Base-by-base conservation (phyloP, 2,888 invertebrate species). In the Xestia ashworthii region DNA sequence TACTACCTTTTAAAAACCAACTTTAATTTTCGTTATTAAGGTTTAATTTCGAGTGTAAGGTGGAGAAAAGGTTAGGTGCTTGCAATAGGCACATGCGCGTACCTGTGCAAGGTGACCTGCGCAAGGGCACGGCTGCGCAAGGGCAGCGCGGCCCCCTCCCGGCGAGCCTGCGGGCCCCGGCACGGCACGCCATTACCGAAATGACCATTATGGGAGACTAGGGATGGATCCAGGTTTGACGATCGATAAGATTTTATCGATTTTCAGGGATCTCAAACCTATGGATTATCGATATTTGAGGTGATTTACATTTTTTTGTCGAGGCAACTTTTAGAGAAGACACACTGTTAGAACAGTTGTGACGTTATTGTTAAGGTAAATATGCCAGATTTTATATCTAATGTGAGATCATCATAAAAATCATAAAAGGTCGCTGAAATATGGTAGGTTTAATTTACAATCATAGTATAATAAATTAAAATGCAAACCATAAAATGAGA, bases 31-130 rank as follows among this genome's bases (percentile, higher is more conserved):
- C 14, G 0, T 0, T 0, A 0, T n/a, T 89, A 87, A 76, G 76
- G 85, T 84, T 77, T 22, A 69, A 55, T 78, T 80, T 88, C n/a
- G 62, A 68, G 71, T 74, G 78, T 65, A 58, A 46, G 58, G 19
- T 60, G 74, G 74, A 71, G 19, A 19, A 81, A 84, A 90, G 89
- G 87, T 90, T 90, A 65, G 94, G 95, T 95, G 91, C 93, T 53
- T 71, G 91, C 92, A 96, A 96, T 96, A 96, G 96, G 93, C 93
- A 94, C 95, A 94, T 93, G 95, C 71, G 79, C 93, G 95, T 95
- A 95, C 95, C 95, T 94, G 95, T 90, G 92, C 81, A 96, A 96
- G 96, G 96, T 96, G 96, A 96, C 96, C 96, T 91, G 84, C 89
- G 90, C 93, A 96, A 96, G 96, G 96, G 96, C 96, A 96, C 94